Conservation (phyloP, 2,888 invertebrate genomes). For the Pristionchus mayeri region DNA sequence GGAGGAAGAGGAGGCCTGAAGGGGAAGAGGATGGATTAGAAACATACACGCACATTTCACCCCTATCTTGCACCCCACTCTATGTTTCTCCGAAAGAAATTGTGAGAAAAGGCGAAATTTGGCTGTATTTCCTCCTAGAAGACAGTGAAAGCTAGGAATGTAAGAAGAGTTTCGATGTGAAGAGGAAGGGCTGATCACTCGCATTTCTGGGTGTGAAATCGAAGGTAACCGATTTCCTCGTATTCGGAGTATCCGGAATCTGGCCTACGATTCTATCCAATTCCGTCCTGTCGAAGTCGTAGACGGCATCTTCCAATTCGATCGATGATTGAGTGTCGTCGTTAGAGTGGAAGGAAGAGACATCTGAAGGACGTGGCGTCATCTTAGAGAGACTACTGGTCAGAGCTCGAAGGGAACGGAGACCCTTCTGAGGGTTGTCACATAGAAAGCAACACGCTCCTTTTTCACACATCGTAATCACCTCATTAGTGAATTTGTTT, state of each 20-base stretch:
- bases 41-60: neutral
- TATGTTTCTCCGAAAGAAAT: no score
- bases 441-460: no score
- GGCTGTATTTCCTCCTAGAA: no score
- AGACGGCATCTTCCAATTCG: slow-evolving; percentile 2
- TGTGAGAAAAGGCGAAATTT: no score
- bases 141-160: no score
- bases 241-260: slow-evolving; percentile 12
- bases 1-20: neutral
- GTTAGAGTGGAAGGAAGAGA: neutral
- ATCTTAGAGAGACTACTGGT: no score
- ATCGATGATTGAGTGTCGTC: slow-evolving; percentile 24
- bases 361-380: no score
- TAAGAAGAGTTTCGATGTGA: no score
- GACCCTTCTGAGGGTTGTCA: no score
- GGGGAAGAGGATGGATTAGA: neutral
- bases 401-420: no score
- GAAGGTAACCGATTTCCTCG: slow-evolving; percentile 22
- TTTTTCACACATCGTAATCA: no score
- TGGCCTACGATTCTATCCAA: neutral
- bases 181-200: neutral
- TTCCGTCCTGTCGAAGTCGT: neutral
- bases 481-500: no score
- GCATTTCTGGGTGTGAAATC: neutral
- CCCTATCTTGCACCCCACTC: neutral